These are phyloP conservation scores for Hyaena hyaena DNA, from an alignment of 2,113 vertebrate species.

Conservation along the genomic window DNA sequence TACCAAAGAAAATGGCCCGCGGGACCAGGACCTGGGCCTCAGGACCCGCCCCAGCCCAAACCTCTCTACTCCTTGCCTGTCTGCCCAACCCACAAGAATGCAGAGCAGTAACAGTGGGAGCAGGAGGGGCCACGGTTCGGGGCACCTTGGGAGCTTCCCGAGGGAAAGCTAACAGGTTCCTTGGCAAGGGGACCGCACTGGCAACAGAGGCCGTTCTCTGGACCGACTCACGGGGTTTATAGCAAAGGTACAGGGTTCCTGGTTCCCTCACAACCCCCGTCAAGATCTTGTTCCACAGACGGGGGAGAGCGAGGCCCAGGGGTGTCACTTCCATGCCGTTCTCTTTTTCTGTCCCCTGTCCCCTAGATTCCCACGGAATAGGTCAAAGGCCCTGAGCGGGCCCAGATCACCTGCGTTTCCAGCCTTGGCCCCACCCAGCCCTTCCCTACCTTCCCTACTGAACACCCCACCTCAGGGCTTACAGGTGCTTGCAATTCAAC, in stretches of 20 bases:
- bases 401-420: not conserved
- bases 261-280: too few relatives aligned
- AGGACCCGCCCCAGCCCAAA: not conserved
- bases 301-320: not conserved
- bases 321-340: not conserved
- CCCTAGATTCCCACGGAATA: not conserved
- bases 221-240: too few relatives aligned
- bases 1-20: not conserved
- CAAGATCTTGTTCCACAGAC: not conserved
- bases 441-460: not conserved
- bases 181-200: not conserved
- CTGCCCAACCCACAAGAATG: not conserved
- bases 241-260: not conserved
- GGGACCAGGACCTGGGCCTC: not conserved
- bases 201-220: not conserved
- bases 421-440: not conserved
- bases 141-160: not conserved
- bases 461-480: too few relatives aligned
- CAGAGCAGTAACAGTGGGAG: not conserved
- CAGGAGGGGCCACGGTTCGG: rapidly evolving
- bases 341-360: not conserved
- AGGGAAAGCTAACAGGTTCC: not conserved
- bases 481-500: not conserved
- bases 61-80: too few relatives aligned
- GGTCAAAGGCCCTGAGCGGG: not conserved